Evolutionary conservation across 2,113 vertebrate genomes (phyloP), one percentile per base, ranked within the genome.

Genomic region (Neopipo cinnamomea): DNA sequence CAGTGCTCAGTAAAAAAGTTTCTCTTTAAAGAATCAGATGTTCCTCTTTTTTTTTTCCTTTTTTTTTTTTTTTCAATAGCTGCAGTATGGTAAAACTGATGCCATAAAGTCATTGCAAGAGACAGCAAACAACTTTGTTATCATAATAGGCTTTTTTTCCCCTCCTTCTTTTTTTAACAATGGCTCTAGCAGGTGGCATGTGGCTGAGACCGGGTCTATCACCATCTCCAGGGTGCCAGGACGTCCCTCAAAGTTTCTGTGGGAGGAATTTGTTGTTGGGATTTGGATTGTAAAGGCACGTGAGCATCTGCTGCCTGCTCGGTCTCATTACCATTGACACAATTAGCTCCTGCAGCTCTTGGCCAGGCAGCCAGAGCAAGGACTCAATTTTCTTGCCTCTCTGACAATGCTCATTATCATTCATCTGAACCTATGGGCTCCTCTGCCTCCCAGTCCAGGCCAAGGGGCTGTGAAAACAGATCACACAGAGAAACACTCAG

Each of bases 261-360:
- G 97, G 96, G 96, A 98, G 97, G 98, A 98, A 98, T 97, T 97
- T 98, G 98, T 97, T 95, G 96, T 97, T 95, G 96, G 95, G 97
- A 97, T 97, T 97, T 95, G 97, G 97, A 98, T 99, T 99, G 99
- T 99, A 98, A 99, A 99, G 99, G 99, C 99, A 99, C 98, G 98
- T 97, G 98, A 99, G 98, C 98, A 99, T 99, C 99, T 99, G 99
- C 98, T 97, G 97, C 98, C 97, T 98, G 97, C 97, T 98, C 97
- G 93, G 98, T 97, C 98, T 98, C 98, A 99, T 99, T 99, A 98
- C 92, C 98, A 98, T 98, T 98, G 97, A 98, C 98, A 98, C 98
- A 98, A 99, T 99, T 98, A 98, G 98, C 98, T 98, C 98, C 96
- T 96, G 97, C 81, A 96, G 97, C 96, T 98, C 97, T 95, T 56